phyloP scores from a whole-genome alignment of 2,797 vertebrate species.

The Brachyrhaphis roseni region DNA sequence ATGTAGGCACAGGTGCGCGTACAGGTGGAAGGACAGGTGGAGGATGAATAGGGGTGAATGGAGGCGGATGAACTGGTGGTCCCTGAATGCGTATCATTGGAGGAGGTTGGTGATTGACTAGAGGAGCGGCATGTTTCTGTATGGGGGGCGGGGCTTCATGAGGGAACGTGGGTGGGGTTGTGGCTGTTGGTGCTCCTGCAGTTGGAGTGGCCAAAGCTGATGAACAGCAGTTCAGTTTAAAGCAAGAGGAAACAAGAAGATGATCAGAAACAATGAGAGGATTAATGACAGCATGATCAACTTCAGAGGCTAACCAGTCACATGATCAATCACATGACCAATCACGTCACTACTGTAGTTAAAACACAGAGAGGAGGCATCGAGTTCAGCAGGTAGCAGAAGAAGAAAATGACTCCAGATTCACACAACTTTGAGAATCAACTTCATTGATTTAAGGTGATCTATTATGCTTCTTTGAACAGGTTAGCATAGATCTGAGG shows the following conservation, averaged over 20 bases:
- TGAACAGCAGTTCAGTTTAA: constrained; percentile 6
- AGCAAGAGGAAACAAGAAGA: constrained; percentile 18
- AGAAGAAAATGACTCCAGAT: neutral
- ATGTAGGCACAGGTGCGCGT: neutral
- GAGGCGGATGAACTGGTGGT: constrained; percentile 28
- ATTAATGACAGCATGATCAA: constrained; percentile 16
- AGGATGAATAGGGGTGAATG: neutral
- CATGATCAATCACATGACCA: neutral
- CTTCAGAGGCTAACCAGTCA: constrained; percentile 11
- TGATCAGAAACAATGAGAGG: constrained; percentile 20
- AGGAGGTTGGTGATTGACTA: constrained; percentile 40
- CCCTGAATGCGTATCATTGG: constrained; percentile 66
- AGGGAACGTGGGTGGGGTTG: constrained; percentile 9
- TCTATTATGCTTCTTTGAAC: too few relatives aligned
- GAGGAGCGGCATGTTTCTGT: constrained; percentile 30
- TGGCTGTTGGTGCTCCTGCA: constrained; percentile 26
- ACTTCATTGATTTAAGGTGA: neutral
- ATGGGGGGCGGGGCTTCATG: constrained; percentile 15
- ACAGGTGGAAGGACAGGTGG: neutral
- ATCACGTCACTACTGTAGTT: neutral
- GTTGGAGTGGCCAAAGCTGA: constrained; percentile 44
- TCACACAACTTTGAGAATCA: constrained; percentile 7
- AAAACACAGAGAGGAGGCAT: neutral
- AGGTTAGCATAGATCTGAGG: too few relatives aligned
- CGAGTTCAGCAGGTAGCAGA: neutral